phyloP scores from a whole-genome alignment of 1,140 invertebrate genomes.

The Parasteatoda tepidariorum region DNA sequence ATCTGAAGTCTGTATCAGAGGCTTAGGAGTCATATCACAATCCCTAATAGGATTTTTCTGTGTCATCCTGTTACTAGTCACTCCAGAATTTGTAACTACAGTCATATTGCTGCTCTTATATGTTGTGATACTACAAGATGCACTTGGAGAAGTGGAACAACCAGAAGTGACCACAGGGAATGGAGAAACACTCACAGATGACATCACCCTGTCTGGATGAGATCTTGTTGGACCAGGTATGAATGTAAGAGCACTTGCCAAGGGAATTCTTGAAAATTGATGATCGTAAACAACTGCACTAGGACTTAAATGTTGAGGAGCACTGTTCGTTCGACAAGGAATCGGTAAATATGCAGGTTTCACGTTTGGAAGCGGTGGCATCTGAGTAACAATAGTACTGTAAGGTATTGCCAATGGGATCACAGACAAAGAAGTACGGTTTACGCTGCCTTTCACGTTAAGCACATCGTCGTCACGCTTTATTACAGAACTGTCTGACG shows the following conservation, averaged over 20 bases:
- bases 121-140: conserved; percentile 42
- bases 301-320: conserved; percentile 33
- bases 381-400: conserved; percentile 34
- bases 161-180: conserved; percentile 59
- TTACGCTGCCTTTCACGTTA: conserved; percentile 29
- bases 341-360: conserved; percentile 55
- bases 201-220: conserved; percentile 48
- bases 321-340: conserved; percentile 43
- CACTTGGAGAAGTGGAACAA: conserved; percentile 41
- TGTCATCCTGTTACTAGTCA: conserved; percentile 7
- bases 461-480: conserved; percentile 41
- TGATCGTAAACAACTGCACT: conserved; percentile 55
- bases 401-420: conserved; percentile 41
- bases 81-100: conserved; percentile 44
- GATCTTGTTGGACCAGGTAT: conserved; percentile 38
- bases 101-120: conserved; percentile 46
- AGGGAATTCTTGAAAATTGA: conserved; percentile 51
- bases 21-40: conserved; percentile 26
- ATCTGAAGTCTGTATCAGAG: neutral
- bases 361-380: conserved; percentile 38
- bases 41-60: conserved; percentile 18
- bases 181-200: conserved; percentile 21
- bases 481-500: conserved; percentile 32
- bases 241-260: conserved; percentile 61
- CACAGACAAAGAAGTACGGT: conserved; percentile 28